Base-by-base conservation (phyloP, 2,113 vertebrate genomes). In the Gasterosteus nipponicus region DNA sequence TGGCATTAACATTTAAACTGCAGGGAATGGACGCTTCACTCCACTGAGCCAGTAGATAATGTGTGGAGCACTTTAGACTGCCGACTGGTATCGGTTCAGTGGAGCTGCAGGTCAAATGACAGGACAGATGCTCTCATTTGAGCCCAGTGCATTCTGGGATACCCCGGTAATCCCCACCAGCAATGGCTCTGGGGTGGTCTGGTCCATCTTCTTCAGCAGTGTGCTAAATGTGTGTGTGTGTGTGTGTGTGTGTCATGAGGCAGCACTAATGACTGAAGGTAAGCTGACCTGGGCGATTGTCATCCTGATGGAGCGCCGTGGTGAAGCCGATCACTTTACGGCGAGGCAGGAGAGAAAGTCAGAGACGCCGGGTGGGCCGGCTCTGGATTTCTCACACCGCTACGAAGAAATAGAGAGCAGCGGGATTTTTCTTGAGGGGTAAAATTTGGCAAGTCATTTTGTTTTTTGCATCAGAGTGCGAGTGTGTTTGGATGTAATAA, bases 181-280 rank as follows among this genome's bases (percentile, higher is more conserved):
- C 81, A 89, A 83, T 72, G 70, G 5, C 88, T 84, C 72, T 81
- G 83, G 94, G 94, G 92, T 95, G 93, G 93, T 94, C 94, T 57
- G 71, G 77, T 72, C 82, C 82, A 76, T 94, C 94, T 94, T 84
- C 68, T 71, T 68, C 75, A 75, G 73, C 77, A 78, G 53, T 76
- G 74, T 64, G 77, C 84, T 76, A 75, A 67, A 73, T 69, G 75
- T 83, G 85, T 33, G 33, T 33, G 33, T 33, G 33, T 33, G 33
- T 75, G 74, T 84, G 85, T 78, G 80, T 75, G 73, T 65, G 86
- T 73, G 77, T 87, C 77, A 75, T 38, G 72, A 89, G 81, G 73
- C 85, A 70, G 82, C 83, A 82, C 87, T 92, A 93, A 93, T 93
- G 91, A 93, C 73, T 81, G 87, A 75, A 90, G 87, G 92, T 92